Base-by-base conservation (phyloP, 2,888 invertebrate genomes). In the Agonum fuliginosum region DNA sequence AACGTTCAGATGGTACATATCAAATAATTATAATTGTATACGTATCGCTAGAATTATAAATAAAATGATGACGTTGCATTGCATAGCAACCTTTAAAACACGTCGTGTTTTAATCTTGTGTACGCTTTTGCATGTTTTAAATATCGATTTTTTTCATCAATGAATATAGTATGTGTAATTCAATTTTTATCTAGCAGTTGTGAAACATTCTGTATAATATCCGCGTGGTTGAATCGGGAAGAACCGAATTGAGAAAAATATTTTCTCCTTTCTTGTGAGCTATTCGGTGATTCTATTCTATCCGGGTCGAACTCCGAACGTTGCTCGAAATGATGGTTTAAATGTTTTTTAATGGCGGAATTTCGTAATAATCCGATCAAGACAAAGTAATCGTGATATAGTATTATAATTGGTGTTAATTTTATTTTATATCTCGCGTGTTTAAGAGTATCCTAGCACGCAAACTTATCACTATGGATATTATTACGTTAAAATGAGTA, bases 291-390 rank as follows among this genome's bases (percentile, higher is more conserved):
- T n/a, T n/a, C 10, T 62, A 14, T 24, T 72, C 72, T 51, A 72
- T 72, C 54, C 54, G 58, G 30, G 46, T 65, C 43, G 14, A 30
- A 76, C 14, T 8, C 30, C 17, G 20, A 41, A 43, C 43, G 14
- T 19, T 67, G 17, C 2, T 17, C 17, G 20, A 41, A 43, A 74
- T 74, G 54, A 77, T 69, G 58, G n/a, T 70, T 54, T 77, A 77
- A 77, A 77, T 77, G 76, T 24, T 54, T 77, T 77, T 77, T 77
- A 77, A 77, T 77, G 54, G 54, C 22, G 17, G 41, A 34, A 77
- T 76, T 67, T 76, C 65, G 58, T 65, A 74, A 74, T 74, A 75
- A 65, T 41, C 46, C 19, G 54, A 54, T 24, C 41, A 67, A 51
- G 30, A 67, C 65, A 73, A 73, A 73, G 58, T 62, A 62, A 41